Percentiles rank a stretch among this genome's conserved stretches.
Evolutionary conservation across 2,797 vertebrate genomes (phyloP).

Genomic region (Harpagifer antarcticus): DNA sequence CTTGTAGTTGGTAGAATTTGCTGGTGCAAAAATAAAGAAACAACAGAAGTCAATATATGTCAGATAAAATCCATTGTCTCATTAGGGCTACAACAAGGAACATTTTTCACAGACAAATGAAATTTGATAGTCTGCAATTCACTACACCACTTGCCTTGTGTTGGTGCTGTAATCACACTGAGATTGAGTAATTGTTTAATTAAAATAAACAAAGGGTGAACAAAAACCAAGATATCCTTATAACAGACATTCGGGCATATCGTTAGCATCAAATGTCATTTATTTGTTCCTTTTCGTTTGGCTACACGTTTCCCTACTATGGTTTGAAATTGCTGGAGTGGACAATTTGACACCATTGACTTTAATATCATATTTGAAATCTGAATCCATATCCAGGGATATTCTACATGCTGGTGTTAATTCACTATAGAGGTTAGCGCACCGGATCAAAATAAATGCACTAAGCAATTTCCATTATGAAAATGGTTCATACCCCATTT

Average conservation of each 20-base stretch:
- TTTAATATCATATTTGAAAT: background rate
- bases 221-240: constrained; percentile 1
- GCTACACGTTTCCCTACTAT: no score
- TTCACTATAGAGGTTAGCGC: background rate
- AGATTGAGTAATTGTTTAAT: constrained; percentile 44
- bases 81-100: constrained; percentile 53
- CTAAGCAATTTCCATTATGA: background rate
- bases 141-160: constrained; percentile 25
- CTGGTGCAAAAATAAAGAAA: constrained; percentile 60
- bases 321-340: no score
- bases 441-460: background rate
- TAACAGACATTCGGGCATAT: constrained; percentile 6
- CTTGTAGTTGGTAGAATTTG: constrained; percentile 37
- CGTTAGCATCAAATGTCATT: background rate
- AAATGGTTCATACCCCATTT: background rate
- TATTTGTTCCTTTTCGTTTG: no score
- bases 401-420: background rate
- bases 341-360: background rate
- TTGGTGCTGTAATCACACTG: constrained; percentile 18
- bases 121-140: constrained; percentile 35
- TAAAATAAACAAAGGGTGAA: constrained; percentile 35
- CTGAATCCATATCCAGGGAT: background rate
- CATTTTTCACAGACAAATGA: constrained; percentile 57
- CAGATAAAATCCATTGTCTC: constrained; percentile 70
- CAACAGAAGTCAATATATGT: constrained; percentile 59